Evolutionary conservation across 2,797 vertebrate species (phyloP).

Genomic region (Pseudochirops corinnae): DNA sequence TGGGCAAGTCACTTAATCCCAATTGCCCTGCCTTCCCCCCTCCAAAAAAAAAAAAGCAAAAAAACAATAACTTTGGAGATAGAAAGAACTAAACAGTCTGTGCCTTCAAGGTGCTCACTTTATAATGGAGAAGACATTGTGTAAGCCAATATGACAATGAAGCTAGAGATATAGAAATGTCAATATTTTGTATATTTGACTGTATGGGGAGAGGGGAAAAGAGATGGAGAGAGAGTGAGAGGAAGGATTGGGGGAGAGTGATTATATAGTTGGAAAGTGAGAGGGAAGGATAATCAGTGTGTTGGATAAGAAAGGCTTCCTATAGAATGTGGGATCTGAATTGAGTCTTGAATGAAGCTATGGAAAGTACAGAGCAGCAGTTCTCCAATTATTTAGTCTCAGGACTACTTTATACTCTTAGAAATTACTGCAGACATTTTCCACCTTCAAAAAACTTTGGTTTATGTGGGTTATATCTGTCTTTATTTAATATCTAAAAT

Average conservation of each 20-base stretch:
- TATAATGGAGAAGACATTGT: background rate
- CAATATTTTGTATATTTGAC: background rate
- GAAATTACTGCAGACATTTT: background rate
- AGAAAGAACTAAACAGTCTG: background rate
- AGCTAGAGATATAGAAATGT: too few relatives aligned
- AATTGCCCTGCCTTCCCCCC: too few relatives aligned
- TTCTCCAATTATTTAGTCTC: too few relatives aligned
- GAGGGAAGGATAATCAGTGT: background rate
- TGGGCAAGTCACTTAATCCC: too few relatives aligned
- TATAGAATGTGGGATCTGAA: background rate
- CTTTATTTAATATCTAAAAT: background rate
- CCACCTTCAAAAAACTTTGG: background rate
- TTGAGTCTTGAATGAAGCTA: background rate
- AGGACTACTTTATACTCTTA: too few relatives aligned
- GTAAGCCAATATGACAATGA: background rate
- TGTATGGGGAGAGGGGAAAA: background rate
- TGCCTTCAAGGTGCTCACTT: background rate
- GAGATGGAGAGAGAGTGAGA: background rate
- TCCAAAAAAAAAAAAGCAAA: too few relatives aligned
- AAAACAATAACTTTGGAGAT: background rate
- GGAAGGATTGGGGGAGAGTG: background rate
- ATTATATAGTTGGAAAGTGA: background rate
- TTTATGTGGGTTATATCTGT: background rate
- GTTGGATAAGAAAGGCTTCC: background rate
- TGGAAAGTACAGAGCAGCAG: background rate